Base-by-base conservation (phyloP, 2,888 invertebrate genomes). In the Acleris literana region DNA sequence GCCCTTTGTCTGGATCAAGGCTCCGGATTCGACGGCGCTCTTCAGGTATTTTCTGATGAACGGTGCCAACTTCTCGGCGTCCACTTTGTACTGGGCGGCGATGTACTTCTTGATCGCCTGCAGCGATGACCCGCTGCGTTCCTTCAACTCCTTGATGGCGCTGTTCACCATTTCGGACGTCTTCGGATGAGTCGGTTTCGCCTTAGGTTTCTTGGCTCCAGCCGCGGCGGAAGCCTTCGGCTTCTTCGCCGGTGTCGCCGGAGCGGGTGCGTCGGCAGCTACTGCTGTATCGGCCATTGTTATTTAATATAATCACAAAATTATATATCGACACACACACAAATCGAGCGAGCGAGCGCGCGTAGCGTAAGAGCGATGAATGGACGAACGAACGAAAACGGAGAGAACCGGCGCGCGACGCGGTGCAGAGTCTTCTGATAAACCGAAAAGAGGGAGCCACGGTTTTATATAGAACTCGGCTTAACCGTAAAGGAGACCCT, bases 41-140 rank as follows among this genome's bases (percentile, higher is more conserved):
- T 20, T 20, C 20, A 20, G 20, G 20, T 20, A 20, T 20, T 20
- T 20, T 20, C 20, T 20, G 20, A 20, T 20, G 20, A 20, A 20
- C 20, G 20, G 20, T 20, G 20, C 20, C 20, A 20, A 20, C 2
- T 20, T 20, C 20, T 20, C 20, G 20, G 20, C 20, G 20, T 20
- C 20, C 20, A 20, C 20, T 20, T 20, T 20, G 20, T 20, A 20
- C 20, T 20, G 20, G 20, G 20, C 20, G 20, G 20, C 20, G 20
- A 95, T 93, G 79, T 94, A 95, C 76, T 95, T 95, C 79, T 94
- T 95, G 79, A 95, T 95, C 2, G 88, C 88, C 77, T 81, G 90
- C 70, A 84, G 76, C 1, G 94, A 94, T 0, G 94, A 95, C 39
- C 95, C 95, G 61, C 92, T 92, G 33, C 93, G 90, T 74, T 94